Percentiles rank a stretch among this genome's conserved stretches.
These are phyloP conservation scores for Amblyopsis hoosieri DNA, from an alignment of 2,797 vertebrate species.

Conservation along the genomic window DNA sequence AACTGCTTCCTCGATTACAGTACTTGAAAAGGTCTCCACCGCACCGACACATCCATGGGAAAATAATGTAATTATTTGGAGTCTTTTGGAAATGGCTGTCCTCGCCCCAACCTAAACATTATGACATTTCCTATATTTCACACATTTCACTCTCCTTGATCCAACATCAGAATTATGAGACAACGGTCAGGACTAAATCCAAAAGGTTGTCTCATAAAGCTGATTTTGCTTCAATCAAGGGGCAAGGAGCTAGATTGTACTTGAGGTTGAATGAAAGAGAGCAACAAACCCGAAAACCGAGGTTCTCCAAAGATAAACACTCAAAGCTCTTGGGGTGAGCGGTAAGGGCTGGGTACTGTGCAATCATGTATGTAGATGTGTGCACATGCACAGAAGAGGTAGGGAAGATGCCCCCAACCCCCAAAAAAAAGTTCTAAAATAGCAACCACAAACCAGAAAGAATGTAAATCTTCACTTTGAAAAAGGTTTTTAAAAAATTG, in stretches of 20 bases:
- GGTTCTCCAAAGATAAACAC: conserved; percentile 72
- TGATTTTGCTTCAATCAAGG: conserved; percentile 50
- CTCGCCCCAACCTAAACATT: conserved; percentile 22
- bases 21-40: conserved; percentile 11
- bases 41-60: conserved; percentile 22
- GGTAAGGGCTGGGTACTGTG: conserved; percentile 38
- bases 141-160: conserved; percentile 18
- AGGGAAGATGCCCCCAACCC: conserved; percentile 26
- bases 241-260: conserved; percentile 61
- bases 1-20: conserved; percentile 21
- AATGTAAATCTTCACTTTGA: conserved; percentile 79
- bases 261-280: conserved; percentile 64
- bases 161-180: conserved; percentile 32
- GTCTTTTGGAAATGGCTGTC: conserved; percentile 18
- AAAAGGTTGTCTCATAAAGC: conserved; percentile 41
- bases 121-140: conserved; percentile 22
- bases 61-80: conserved; percentile 31
- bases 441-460: conserved; percentile 79
- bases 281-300: conserved; percentile 67
- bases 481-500: conserved; percentile 61
- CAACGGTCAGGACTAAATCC: conserved; percentile 16
- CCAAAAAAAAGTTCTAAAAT: conserved; percentile 69
- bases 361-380: conserved; percentile 4
- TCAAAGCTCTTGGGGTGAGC: conserved; percentile 48
- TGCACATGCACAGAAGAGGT: conserved; percentile 29